Evolutionary conservation across 1,140 invertebrate species (phyloP).

Genomic region (Drosophila miranda): DNA sequence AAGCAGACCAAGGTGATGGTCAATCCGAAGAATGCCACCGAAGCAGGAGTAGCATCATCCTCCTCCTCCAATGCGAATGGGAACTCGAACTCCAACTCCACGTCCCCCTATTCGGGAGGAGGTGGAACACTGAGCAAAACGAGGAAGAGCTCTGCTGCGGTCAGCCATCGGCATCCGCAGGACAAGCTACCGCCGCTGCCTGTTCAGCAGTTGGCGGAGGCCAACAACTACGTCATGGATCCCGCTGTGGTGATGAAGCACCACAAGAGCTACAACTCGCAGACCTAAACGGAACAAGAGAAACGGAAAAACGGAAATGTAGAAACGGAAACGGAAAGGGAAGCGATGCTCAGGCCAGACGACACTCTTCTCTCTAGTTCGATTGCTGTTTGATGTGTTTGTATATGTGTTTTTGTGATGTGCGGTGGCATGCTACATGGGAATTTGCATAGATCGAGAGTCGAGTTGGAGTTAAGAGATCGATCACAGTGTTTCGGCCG

Average conservation of each 20-base stretch:
- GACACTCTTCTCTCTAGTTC: slow-evolving; percentile 69
- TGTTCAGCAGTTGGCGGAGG: slow-evolving; percentile 75
- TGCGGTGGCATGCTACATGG: slow-evolving; percentile 13
- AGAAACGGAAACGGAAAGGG: slow-evolving; percentile 23
- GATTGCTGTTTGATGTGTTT: slow-evolving; percentile 20
- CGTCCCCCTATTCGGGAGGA: neutral
- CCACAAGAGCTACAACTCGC: slow-evolving; percentile 73
- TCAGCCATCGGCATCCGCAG: slow-evolving; percentile 84
- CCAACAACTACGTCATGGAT: slow-evolving; percentile 82
- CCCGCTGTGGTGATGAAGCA: slow-evolving; percentile 73
- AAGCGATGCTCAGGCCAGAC: slow-evolving; percentile 22
- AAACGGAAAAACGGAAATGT: slow-evolving; percentile 1
- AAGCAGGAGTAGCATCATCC: slow-evolving; percentile 18
- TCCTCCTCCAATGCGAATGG: slow-evolving; percentile 11
- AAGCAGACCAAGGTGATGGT: slow-evolving; percentile 93
- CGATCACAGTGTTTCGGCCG: slow-evolving; percentile 72
- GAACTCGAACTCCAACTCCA: slow-evolving; percentile 9
- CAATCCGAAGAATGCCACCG: slow-evolving; percentile 84
- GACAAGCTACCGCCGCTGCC: slow-evolving; percentile 83
- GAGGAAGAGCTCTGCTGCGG: slow-evolving; percentile 83
- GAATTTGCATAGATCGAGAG: slow-evolving; percentile 61
- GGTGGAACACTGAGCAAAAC: slow-evolving; percentile 83
- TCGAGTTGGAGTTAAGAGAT: slow-evolving; percentile 4
- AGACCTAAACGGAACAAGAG: slow-evolving; percentile 45
- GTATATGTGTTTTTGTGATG: slow-evolving; percentile 33